Evolutionary conservation across 1,140 invertebrate genomes (phyloP), one percentile per base, ranked within the genome.

Genomic region (Apis laboriosa): DNA sequence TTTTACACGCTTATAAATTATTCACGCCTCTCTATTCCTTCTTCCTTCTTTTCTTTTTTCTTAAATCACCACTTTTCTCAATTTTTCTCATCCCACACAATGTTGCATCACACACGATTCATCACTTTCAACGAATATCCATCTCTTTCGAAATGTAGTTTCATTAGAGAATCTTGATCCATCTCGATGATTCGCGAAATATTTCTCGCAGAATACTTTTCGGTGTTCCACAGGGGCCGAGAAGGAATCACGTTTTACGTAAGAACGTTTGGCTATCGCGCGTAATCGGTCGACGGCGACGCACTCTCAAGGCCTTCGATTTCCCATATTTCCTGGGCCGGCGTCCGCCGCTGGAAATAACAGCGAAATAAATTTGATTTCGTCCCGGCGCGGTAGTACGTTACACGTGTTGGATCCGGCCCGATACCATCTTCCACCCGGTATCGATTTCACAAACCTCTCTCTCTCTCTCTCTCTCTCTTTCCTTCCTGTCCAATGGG

Each of bases 401-500:
- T 93, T 93, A 94, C 93, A 94, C 92, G 92, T 94, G 93, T 94
- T 93, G 92, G 89, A 92, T 90, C 89, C 88, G 85, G 83, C 80
- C 86, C 86, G 93, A 93, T 93, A 93, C 83, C 86, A 93, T 94
- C 93, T 93, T 80, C 80, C 83, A 64, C 74, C 90, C 89, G 89
- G 92, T 93, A 93, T 94, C 92, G 92, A 94, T 93, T 94, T 94
- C 93, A 93, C 91, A 88, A 91, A 92, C 92, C 90, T 90, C 89
- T 77, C 70, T 90, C 74, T 90, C n/a, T n/a, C n/a, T n/a, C n/a
- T n/a, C 84, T 17, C 77, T 79, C 43, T 74, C n/a, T n/a, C 83
- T 87, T 86, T 89, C 79, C 78, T 84, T 87, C 80, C 80, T 87
- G 81, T 88, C 86, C 66, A 84, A 34, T 83, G 77, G 73, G 84